A percentile compares a stretch with the other conserved stretches of the same genome.
phyloP scores from a whole-genome alignment of 2,888 invertebrate genomes.

The Apotomis betuletana region DNA sequence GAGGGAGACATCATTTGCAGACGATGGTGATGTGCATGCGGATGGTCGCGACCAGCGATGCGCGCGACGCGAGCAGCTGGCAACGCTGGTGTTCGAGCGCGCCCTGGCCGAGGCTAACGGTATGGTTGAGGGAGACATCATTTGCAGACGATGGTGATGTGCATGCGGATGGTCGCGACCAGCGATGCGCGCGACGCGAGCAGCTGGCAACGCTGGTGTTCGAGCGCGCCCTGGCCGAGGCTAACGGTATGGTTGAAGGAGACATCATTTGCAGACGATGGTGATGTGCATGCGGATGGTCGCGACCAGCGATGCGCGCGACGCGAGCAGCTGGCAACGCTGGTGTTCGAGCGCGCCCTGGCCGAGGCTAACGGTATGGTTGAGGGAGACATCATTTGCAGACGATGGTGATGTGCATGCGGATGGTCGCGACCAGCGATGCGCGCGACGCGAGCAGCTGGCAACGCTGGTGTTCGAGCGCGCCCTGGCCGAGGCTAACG shows the following conservation, averaged over 20 bases:
- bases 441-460: slow-evolving; percentile 88
- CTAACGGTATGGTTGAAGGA: slow-evolving; percentile 73
- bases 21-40: too few relatives aligned
- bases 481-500: slow-evolving; percentile 89
- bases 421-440: too few relatives aligned
- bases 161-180: too few relatives aligned
- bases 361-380: slow-evolving; percentile 86
- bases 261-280: too few relatives aligned
- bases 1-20: too few relatives aligned
- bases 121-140: slow-evolving; percentile 40
- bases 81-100: too few relatives aligned
- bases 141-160: too few relatives aligned
- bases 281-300: too few relatives aligned
- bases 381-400: too few relatives aligned
- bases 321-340: slow-evolving; percentile 92
- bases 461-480: slow-evolving; percentile 96
- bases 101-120: slow-evolving; percentile 72
- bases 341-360: slow-evolving; percentile 94
- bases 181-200: slow-evolving; percentile 61
- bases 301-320: slow-evolving; percentile 84
- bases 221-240: neutral
- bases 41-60: too few relatives aligned
- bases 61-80: slow-evolving; percentile 62
- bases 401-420: too few relatives aligned
- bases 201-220: too few relatives aligned